Percentiles rank a stretch among this genome's conserved stretches.
Conservation (phyloP, 1,140 invertebrate species). For the Pseudomyrmex gracilis region DNA sequence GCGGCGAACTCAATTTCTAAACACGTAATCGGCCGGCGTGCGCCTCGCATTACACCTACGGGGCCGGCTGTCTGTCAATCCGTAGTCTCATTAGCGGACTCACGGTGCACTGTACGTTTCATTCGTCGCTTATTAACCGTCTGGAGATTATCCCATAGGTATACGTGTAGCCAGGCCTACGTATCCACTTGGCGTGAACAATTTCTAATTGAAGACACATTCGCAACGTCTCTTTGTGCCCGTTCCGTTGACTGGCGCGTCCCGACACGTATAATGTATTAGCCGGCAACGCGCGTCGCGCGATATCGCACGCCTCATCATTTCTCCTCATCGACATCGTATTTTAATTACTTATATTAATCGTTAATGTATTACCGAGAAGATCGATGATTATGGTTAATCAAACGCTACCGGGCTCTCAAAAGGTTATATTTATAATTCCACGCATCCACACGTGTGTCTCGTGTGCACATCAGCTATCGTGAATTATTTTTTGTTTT, state of each 20-base stretch:
- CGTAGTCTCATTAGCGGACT: constrained; percentile 64
- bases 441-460: not conserved
- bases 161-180: not conserved
- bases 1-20: constrained; percentile 70
- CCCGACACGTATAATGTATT: constrained; percentile 38
- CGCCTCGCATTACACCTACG: constrained; percentile 57
- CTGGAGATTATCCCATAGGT: constrained; percentile 36
- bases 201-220: constrained; percentile 53
- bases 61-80: constrained; percentile 57
- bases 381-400: constrained; percentile 20
- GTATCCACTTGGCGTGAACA: constrained; percentile 53
- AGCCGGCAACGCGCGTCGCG: constrained; percentile 29
- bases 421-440: constrained; percentile 8
- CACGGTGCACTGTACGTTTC: constrained; percentile 34
- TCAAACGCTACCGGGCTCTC: not conserved
- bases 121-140: constrained; percentile 65
- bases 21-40: constrained; percentile 57
- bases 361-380: constrained; percentile 37
- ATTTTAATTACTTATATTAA: constrained; percentile 57
- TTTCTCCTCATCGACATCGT: constrained; percentile 30
- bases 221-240: constrained; percentile 22
- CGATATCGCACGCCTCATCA: constrained; percentile 39
- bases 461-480: constrained; percentile 6
- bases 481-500: constrained; percentile 8
- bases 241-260: not conserved